These are phyloP conservation scores for Hippocampus comes DNA, from an alignment of 2,113 vertebrate species.

Conservation along the genomic window DNA sequence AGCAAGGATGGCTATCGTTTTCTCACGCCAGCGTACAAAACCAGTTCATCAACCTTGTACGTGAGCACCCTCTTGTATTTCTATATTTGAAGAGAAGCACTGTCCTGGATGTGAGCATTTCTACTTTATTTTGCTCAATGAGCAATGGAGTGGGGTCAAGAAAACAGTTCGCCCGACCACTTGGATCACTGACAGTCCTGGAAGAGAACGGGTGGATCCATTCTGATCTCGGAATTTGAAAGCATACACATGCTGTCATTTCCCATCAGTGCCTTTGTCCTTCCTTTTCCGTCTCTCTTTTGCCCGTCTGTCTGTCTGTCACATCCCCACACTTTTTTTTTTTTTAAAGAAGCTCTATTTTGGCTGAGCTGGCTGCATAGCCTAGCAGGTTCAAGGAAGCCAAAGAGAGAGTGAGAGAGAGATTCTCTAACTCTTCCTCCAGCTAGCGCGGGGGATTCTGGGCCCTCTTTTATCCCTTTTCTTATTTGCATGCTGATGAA, in stretches of 20 bases:
- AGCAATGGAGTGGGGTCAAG: too few species aligned
- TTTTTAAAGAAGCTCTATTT: conserved; percentile 51
- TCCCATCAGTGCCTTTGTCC: conserved; percentile 52
- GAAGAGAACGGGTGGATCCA: conserved; percentile 10
- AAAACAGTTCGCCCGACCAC: too few species aligned
- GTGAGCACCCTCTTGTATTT: too few species aligned
- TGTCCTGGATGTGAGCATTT: too few species aligned
- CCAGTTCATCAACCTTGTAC: too few species aligned
- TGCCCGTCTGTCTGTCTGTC: conserved; percentile 39
- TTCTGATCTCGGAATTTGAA: conserved; percentile 54
- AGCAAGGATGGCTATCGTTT: too few species aligned
- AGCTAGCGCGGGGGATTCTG: conserved; percentile 66
- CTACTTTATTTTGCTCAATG: too few species aligned
- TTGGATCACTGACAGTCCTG: too few species aligned
- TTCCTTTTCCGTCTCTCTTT: conserved; percentile 35
- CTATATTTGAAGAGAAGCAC: too few species aligned
- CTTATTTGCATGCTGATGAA: conserved; percentile 84
- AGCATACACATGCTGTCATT: conserved; percentile 44
- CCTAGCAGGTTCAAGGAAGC: conserved; percentile 59
- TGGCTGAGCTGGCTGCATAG: conserved; percentile 57
- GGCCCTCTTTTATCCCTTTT: conserved; percentile 72
- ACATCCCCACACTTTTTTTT: conserved; percentile 1
- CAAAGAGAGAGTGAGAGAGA: conserved; percentile 32
- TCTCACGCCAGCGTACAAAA: too few species aligned
- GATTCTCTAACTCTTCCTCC: conserved; percentile 65